phyloP scores from a whole-genome alignment of 2,888 invertebrate species.

The Brachyopa scutellaris region DNA sequence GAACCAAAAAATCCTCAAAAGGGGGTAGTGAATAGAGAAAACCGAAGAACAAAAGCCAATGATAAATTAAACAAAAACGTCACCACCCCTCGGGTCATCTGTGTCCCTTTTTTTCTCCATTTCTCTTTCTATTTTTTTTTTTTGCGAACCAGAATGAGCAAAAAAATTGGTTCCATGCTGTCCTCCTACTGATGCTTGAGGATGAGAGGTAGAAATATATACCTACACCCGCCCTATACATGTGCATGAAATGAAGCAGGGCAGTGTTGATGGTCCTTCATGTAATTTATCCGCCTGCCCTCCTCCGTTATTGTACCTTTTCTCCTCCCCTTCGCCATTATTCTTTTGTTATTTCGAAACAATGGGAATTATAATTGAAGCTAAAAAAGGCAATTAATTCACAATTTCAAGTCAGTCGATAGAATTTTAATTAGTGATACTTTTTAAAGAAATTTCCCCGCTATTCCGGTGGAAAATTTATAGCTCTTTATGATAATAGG shows the following conservation, averaged over 20 bases:
- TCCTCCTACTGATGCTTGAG: too few relatives aligned
- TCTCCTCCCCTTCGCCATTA: neutral
- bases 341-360: conserved; percentile 52
- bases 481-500: conserved; percentile 14
- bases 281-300: neutral
- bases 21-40: neutral
- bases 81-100: conserved; percentile 34
- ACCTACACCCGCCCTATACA: neutral
- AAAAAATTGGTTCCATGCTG: conserved; percentile 7
- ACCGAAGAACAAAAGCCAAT: conserved; percentile 52
- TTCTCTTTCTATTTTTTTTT: neutral
- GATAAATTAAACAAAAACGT: conserved; percentile 57
- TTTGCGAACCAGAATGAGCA: neutral
- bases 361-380: conserved; percentile 61
- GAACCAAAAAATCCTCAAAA: conserved; percentile 10
- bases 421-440: conserved; percentile 62
- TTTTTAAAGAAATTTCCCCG: conserved; percentile 19
- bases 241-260: conserved; percentile 30
- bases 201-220: conserved; percentile 21
- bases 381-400: conserved; percentile 65
- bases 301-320: conserved; percentile 13
- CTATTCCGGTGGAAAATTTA: conserved; percentile 25
- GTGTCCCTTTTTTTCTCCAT: neutral
- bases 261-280: conserved; percentile 38
- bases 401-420: conserved; percentile 57